phyloP scores from a whole-genome alignment of 2,797 vertebrate genomes.

The Sebastolobus alascanus region DNA sequence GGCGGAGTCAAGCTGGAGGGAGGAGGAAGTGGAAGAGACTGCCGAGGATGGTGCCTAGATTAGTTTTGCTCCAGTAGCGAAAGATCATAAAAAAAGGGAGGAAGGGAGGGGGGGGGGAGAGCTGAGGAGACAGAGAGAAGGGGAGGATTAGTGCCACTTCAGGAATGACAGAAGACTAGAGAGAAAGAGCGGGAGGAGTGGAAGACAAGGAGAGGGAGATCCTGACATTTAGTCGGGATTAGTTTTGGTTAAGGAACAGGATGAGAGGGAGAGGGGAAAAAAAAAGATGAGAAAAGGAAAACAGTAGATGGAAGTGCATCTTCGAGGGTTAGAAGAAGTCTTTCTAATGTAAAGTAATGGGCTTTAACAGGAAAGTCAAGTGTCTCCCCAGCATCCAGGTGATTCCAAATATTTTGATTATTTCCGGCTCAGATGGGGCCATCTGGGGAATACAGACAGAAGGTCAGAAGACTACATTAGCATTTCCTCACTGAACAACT shows the following conservation, averaged over 20 bases:
- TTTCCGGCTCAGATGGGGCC: constrained; percentile 38
- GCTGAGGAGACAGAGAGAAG: constrained; percentile 83
- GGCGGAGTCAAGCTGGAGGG: constrained; percentile 31
- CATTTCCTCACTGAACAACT: constrained; percentile 60
- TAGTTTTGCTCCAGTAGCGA: constrained; percentile 87
- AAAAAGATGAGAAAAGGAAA: constrained; percentile 22
- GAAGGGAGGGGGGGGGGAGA: constrained; percentile 62
- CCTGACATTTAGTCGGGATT: constrained; percentile 83
- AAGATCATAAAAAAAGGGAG: constrained; percentile 86
- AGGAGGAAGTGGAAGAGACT: constrained; percentile 63
- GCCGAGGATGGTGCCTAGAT: constrained; percentile 83
- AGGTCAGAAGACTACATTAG: constrained; percentile 70
- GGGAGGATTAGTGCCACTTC: constrained; percentile 88
- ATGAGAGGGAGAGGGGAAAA: constrained; percentile 45
- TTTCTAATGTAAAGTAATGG: constrained; percentile 53
- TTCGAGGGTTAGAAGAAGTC: constrained; percentile 26
- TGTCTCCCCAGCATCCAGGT: constrained; percentile 36
- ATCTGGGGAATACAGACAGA: constrained; percentile 64
- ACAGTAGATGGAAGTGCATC: constrained; percentile 42
- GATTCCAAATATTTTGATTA: constrained; percentile 57
- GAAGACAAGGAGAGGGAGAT: constrained; percentile 70
- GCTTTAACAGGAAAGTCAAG: constrained; percentile 39
- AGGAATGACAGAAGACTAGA: constrained; percentile 82
- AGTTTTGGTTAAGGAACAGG: constrained; percentile 75
- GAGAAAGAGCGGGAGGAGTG: constrained; percentile 60